Base-by-base conservation (phyloP, 2,888 invertebrate species). In the Megastigmus dorsalis region DNA sequence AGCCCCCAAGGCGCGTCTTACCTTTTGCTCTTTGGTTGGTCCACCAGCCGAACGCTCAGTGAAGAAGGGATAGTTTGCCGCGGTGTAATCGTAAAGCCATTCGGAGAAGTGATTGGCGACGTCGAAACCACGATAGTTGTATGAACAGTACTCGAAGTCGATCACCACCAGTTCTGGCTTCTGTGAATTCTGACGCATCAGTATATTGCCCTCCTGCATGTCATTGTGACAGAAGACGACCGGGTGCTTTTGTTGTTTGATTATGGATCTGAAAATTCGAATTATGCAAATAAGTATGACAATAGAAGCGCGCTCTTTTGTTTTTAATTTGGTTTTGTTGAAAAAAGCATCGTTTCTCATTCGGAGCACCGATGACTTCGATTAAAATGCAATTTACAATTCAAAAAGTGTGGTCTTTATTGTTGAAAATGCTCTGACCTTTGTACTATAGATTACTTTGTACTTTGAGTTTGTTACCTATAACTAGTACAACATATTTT, bases 191-290 rank as follows among this genome's bases (percentile, higher is more conserved):
- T 90, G 89, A 50, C 89, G 88, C 74, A 92, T 84, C n/a, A 93
- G 86, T 80, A 93, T 92, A 85, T 92, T 91, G 88, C 96, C 97
- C 90, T 97, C 97, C 86, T 98, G 97, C 89, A 97, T 90, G 84
- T 98, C 98, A 86, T 98, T 98, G 87, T 98, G 98, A 80, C 96
- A 97, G 89, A 98, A 98, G 0, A 96, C 93, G 0, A 97, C 96
- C 0, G 96, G 95, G 63, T 89, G 83, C 67, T 89, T 88, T 2
- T 85, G 83, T 50, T 83, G 84, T 23, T 50, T 81, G 3, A 85
- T 83, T n/a, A 86, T 72, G 28, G 82, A 82, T 81, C 92, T 92
- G 84, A 13, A 85, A 85, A 70, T n/a, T n/a, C n/a, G n/a, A n/a
- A n/a, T n/a, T n/a, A n/a, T n/a, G n/a, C n/a, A n/a, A n/a, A n/a